phyloP scores from a whole-genome alignment of 2,888 invertebrate genomes.

The Lasioglossum lativentre region DNA sequence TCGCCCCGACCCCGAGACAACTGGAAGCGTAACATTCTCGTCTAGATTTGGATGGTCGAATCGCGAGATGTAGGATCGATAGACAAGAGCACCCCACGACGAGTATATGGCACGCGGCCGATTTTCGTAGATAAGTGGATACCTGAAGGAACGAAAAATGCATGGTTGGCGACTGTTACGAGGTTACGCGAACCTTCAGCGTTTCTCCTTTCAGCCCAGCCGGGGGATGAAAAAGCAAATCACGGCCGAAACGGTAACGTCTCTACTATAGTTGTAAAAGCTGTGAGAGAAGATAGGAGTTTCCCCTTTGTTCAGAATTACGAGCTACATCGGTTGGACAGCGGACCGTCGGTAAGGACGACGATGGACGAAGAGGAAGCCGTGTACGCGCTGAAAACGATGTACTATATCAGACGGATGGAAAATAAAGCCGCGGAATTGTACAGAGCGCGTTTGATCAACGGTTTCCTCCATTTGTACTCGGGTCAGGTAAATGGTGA shows the following conservation, averaged over 20 bases:
- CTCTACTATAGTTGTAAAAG: neutral
- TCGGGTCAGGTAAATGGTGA: neutral
- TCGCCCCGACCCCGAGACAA: neutral
- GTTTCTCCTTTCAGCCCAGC: neutral
- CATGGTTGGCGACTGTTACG: neutral
- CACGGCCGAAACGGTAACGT: conserved; percentile 1
- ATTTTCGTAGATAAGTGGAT: neutral
- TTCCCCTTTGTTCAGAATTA: neutral
- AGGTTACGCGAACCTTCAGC: neutral
- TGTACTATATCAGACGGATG: conserved; percentile 68
- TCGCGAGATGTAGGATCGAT: neutral
- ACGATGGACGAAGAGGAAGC: conserved; percentile 1
- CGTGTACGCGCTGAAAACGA: conserved; percentile 49
- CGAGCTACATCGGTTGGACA: neutral
- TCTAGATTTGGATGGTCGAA: neutral
- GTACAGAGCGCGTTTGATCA: neutral
- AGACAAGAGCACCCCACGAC: neutral
- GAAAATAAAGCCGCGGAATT: conserved; percentile 58
- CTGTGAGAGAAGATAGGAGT: conserved; percentile 5
- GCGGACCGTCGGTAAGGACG: neutral
- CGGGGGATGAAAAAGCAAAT: conserved; percentile 10
- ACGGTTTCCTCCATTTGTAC: conserved; percentile 11
- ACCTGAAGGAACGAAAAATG: neutral
- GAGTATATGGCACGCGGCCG: neutral
- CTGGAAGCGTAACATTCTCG: neutral